These are phyloP conservation scores for Exaiptasia diaphana DNA, from an alignment of 64 coral and sea anemone species.

Conservation along the genomic window DNA sequence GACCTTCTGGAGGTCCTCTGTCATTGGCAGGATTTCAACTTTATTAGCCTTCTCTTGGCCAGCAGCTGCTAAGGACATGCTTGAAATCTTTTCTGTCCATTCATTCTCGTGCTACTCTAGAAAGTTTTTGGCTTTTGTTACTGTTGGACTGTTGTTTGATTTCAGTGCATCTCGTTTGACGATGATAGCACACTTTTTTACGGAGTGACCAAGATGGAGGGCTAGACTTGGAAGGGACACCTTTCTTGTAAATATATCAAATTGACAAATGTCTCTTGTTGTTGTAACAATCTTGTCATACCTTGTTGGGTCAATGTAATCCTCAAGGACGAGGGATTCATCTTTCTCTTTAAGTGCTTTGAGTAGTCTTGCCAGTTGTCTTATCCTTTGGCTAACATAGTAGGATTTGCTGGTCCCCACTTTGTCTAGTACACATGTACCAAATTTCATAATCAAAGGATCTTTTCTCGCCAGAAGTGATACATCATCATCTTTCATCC, in stretches of 20 bases:
- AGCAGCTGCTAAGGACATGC: neutral
- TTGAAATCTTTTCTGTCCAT: constrained; percentile 15
- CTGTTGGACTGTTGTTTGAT: neutral
- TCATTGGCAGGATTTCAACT: neutral
- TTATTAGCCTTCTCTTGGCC: constrained; percentile 17
- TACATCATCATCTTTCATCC: constrained; percentile 1
- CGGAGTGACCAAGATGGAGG: neutral
- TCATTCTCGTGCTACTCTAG: constrained; percentile 33
- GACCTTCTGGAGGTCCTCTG: neutral
- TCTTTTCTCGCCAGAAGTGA: neutral
- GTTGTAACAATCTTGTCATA: constrained; percentile 23
- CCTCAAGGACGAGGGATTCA: neutral
- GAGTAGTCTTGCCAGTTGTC: constrained; percentile 13
- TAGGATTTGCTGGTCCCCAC: neutral
- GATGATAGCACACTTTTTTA: neutral
- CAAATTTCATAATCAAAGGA: neutral
- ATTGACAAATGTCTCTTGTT: constrained; percentile 1
- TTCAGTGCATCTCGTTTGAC: neutral
- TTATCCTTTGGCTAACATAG: constrained; percentile 17
- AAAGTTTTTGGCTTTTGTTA: neutral
- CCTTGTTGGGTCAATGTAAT: neutral
- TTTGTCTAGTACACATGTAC: constrained; percentile 1
- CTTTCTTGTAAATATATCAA: neutral
- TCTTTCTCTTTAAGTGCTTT: neutral
- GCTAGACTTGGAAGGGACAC: neutral